phyloP scores from a whole-genome alignment of 1,140 invertebrate species.

The Adelges cooleyi region DNA sequence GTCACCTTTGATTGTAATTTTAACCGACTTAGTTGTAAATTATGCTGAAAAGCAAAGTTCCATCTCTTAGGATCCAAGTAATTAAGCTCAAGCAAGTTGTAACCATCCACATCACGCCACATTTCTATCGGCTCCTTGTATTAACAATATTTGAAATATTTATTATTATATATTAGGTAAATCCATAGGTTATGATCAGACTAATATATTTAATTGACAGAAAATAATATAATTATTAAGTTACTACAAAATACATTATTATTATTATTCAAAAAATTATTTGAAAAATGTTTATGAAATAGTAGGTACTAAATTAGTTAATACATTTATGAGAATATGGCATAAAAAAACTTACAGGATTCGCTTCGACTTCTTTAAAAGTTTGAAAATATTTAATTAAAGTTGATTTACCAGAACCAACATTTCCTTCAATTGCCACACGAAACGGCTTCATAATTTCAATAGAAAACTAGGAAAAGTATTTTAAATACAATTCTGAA shows the following conservation, averaged over 20 bases:
- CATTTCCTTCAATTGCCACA: conserved; percentile 48
- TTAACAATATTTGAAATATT: too few species aligned
- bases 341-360: conserved; percentile 27
- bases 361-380: conserved; percentile 34
- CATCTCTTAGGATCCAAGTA: conserved; percentile 44
- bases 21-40: conserved; percentile 46
- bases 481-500: too few species aligned
- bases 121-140: conserved; percentile 38
- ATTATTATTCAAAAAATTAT: too few species aligned
- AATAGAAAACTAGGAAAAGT: too few species aligned
- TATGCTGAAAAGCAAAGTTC: conserved; percentile 46
- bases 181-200: too few species aligned
- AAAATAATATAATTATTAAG: too few species aligned
- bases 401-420: conserved; percentile 50
- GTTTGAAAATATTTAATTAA: conserved; percentile 44
- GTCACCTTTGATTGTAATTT: conserved; percentile 38
- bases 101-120: conserved; percentile 44
- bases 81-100: conserved; percentile 44
- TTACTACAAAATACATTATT: too few species aligned
- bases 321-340: neutral
- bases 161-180: too few species aligned
- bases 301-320: too few species aligned
- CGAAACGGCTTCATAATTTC: conserved; percentile 30
- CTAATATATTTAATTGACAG: too few species aligned
- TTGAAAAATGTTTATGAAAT: too few species aligned